phyloP scores from a whole-genome alignment of 1,140 invertebrate genomes.

The Hydropsyche tenuis region DNA sequence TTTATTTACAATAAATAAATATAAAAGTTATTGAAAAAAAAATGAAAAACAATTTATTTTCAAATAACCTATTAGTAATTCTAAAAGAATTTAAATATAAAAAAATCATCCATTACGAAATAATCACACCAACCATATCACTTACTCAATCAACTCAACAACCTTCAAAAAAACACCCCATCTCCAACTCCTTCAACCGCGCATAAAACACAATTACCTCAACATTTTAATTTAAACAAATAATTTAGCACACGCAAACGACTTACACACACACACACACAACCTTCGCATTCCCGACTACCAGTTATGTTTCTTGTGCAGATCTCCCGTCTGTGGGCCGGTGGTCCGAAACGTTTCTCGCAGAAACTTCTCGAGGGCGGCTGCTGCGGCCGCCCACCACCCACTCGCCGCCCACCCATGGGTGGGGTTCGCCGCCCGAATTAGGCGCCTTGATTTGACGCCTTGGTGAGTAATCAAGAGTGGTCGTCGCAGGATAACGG shows the following conservation, averaged over 20 bases:
- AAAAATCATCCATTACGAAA: too few relatives aligned
- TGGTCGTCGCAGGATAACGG: conserved; percentile 29
- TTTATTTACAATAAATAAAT: too few relatives aligned
- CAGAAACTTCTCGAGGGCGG: conserved; percentile 26
- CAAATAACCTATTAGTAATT: too few relatives aligned
- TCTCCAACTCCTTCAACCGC: background rate
- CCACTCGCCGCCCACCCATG: background rate
- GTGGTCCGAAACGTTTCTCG: conserved; percentile 15
- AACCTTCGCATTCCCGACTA: background rate
- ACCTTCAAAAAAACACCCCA: too few relatives aligned
- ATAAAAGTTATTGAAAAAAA: too few relatives aligned
- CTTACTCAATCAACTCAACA: too few relatives aligned
- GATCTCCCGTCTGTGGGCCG: conserved; percentile 25
- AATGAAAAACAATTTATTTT: too few relatives aligned
- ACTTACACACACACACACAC: background rate
- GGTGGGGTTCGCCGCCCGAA: conserved; percentile 35
- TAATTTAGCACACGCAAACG: background rate
- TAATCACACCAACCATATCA: too few relatives aligned
- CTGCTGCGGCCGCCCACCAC: conserved; percentile 2
- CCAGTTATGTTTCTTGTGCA: conserved; percentile 31
- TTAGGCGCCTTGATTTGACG: conserved; percentile 49
- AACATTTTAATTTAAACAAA: background rate
- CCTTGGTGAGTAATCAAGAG: conserved; percentile 46
- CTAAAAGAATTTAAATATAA: too few relatives aligned
- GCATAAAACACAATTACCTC: background rate